Evolutionary conservation across 2,797 vertebrate species (phyloP).

Genomic region (Lithobates pipiens): DNA sequence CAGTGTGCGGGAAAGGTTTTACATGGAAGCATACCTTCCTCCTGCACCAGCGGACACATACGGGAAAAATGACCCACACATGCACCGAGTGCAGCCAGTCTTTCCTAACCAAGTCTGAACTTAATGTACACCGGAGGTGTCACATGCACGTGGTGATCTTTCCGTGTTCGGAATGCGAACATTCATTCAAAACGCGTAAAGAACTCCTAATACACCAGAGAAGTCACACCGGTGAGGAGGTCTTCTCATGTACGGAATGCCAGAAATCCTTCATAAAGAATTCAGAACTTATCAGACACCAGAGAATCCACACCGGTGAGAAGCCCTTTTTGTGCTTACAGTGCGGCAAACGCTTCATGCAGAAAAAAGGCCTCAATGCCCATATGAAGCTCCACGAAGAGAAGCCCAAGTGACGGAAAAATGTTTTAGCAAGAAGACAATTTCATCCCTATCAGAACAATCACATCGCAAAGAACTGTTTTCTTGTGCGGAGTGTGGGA

Average conservation of each 20-base stretch:
- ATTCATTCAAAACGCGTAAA: conserved; percentile 44
- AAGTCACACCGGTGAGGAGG: neutral
- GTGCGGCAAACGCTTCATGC: neutral
- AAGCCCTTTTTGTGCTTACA: neutral
- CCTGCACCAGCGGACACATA: neutral
- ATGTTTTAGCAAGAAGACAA: neutral
- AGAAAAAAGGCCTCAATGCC: neutral
- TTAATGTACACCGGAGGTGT: neutral
- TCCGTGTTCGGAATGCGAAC: conserved; percentile 33
- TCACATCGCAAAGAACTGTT: no score
- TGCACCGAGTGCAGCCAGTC: neutral
- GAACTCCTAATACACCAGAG: neutral
- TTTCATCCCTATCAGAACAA: neutral
- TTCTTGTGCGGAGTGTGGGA: no score
- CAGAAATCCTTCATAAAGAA: neutral
- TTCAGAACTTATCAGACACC: neutral
- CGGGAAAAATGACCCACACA: neutral
- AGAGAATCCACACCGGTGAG: neutral
- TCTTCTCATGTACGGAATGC: neutral
- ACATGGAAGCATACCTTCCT: neutral
- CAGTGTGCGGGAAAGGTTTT: neutral
- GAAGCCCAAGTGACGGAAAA: neutral
- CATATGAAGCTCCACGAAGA: neutral
- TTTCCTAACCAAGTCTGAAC: neutral
- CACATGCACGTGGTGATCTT: neutral